Conservation (phyloP, 2,113 vertebrate genomes). For the Lepidothrix coronata region DNA sequence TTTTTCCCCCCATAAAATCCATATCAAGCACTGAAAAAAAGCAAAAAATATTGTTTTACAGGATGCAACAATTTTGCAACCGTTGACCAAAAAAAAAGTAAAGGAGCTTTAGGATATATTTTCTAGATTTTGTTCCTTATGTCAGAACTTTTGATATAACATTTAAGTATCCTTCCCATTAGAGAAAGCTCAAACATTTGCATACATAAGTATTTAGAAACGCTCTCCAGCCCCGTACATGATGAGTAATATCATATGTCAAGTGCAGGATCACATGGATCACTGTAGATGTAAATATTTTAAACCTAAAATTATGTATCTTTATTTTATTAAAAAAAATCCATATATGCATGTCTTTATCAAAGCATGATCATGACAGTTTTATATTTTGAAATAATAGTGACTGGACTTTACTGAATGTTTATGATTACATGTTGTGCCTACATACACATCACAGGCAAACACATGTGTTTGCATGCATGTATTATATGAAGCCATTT, state of each 20-base stretch:
- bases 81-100: neutral
- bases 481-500: conserved; percentile 34
- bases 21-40: neutral
- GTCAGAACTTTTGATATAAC: neutral
- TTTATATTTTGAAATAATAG: neutral
- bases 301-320: neutral
- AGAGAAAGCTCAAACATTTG: neutral
- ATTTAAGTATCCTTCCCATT: neutral
- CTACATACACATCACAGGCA: neutral
- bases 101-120: neutral
- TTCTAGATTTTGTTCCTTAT: neutral
- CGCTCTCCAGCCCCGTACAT: neutral
- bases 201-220: neutral
- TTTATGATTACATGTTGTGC: neutral
- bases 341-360: neutral
- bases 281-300: neutral
- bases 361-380: neutral
- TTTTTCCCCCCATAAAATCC: neutral
- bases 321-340: rapidly evolving
- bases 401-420: neutral
- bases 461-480: neutral
- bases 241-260: neutral
- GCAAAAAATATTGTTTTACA: neutral
- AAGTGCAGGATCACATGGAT: neutral
- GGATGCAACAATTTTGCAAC: neutral